Conservation (phyloP, 1,140 invertebrate genomes). For the Euwallacea fornicatus region DNA sequence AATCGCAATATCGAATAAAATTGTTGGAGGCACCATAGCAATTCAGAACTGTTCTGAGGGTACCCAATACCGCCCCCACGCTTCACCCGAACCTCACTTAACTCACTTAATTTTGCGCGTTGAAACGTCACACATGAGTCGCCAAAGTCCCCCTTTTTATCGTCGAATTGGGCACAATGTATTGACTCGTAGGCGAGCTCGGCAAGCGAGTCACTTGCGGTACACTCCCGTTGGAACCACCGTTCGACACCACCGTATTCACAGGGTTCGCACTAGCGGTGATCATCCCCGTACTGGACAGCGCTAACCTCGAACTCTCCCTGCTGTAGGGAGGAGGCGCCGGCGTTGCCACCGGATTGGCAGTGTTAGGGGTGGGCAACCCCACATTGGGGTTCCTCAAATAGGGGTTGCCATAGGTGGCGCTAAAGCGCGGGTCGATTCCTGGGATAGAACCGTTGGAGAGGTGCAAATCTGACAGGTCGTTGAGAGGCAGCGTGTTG, state of each 20-base stretch:
- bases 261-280: constrained; percentile 50
- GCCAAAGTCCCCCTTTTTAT: constrained; percentile 64
- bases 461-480: constrained; percentile 51
- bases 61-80: too few relatives aligned
- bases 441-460: constrained; percentile 58
- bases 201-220: constrained; percentile 56
- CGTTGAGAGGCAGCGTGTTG: constrained; percentile 47
- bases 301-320: constrained; percentile 48
- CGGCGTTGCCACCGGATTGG: constrained; percentile 75
- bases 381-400: constrained; percentile 63
- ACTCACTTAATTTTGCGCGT: too few relatives aligned
- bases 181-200: constrained; percentile 58
- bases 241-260: constrained; percentile 48
- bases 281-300: constrained; percentile 46
- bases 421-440: constrained; percentile 83
- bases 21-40: too few relatives aligned
- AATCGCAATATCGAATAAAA: too few relatives aligned
- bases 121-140: constrained; percentile 58
- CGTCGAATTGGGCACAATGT: constrained; percentile 55
- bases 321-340: constrained; percentile 71
- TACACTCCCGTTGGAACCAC: constrained; percentile 54
- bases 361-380: constrained; percentile 61
- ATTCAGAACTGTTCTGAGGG: too few relatives aligned
- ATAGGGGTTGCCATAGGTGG: constrained; percentile 84
- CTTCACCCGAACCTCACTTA: too few relatives aligned